Percentiles rank a stretch among this genome's conserved stretches.
Conservation (phyloP, 2,888 invertebrate genomes). For the Tipula helvola region DNA sequence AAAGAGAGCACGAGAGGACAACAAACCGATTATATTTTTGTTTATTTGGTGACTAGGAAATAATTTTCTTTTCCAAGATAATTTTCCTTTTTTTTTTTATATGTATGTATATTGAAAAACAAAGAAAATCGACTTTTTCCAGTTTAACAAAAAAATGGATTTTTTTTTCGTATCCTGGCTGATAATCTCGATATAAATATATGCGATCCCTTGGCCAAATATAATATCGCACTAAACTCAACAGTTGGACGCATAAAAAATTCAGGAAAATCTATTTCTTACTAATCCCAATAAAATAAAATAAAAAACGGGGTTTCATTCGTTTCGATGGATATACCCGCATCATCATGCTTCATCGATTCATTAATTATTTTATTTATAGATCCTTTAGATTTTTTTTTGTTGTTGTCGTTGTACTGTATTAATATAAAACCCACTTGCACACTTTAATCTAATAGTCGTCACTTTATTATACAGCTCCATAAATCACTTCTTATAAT, state of each 20-base stretch:
- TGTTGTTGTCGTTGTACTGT: neutral
- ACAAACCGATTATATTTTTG: neutral
- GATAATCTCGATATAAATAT: neutral
- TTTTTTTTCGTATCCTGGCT: neutral
- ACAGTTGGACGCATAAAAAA: neutral
- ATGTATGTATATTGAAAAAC: neutral
- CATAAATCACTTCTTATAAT: neutral
- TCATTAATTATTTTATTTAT: neutral
- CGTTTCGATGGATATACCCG: neutral
- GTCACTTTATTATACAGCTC: neutral
- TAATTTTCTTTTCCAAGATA: neutral
- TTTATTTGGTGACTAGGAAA: slow-evolving; percentile 4
- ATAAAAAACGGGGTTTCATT: neutral
- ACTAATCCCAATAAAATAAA: neutral
- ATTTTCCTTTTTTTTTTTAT: neutral
- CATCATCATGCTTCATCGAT: neutral
- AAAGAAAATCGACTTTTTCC: neutral
- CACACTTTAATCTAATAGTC: neutral
- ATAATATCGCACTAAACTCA: neutral
- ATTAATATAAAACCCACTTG: neutral
- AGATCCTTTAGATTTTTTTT: neutral
- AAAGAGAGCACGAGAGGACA: neutral
- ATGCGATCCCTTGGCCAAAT: neutral
- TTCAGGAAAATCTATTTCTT: neutral
- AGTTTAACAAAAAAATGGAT: neutral